These are phyloP conservation scores for Dermochelys coriacea DNA, from an alignment of 2,797 vertebrate species.

Conservation along the genomic window DNA sequence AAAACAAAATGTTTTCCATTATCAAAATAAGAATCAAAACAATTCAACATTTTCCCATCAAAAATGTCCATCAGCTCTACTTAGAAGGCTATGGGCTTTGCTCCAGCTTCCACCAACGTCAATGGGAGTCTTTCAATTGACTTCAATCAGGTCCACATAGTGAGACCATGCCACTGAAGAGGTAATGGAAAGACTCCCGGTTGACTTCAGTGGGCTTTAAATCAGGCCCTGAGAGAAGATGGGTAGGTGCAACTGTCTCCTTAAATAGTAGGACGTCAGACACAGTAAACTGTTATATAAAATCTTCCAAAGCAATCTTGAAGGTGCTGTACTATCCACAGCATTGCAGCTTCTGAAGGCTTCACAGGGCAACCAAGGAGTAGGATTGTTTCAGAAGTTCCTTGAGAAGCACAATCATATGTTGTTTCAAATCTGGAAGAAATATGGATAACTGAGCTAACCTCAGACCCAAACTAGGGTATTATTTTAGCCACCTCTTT, in stretches of 20 bases:
- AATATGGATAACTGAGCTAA: not conserved
- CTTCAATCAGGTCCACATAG: not conserved
- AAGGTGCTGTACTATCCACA: not conserved
- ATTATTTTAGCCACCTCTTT: not conserved
- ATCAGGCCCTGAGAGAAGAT: not conserved
- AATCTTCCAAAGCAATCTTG: not conserved
- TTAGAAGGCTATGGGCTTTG: not conserved
- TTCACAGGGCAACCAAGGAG: not conserved
- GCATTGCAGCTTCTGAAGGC: not conserved
- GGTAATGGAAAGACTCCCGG: not conserved
- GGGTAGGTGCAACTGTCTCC: not conserved
- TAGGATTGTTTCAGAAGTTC: not conserved
- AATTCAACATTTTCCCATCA: not conserved
- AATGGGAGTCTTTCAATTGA: not conserved
- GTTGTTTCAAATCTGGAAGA: not conserved
- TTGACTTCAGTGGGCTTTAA: not conserved
- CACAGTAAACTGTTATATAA: not conserved
- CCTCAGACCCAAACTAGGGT: not conserved
- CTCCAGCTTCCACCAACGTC: not conserved
- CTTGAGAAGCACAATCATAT: not conserved
- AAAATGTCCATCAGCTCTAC: not conserved
- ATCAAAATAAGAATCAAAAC: not conserved
- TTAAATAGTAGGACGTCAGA: not conserved
- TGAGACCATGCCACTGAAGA: not conserved
- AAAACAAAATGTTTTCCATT: not conserved